A percentile compares a stretch with the other conserved stretches of the same genome.
Conservation (phyloP, 1,140 invertebrate species). For the Drosophila mojavensis region DNA sequence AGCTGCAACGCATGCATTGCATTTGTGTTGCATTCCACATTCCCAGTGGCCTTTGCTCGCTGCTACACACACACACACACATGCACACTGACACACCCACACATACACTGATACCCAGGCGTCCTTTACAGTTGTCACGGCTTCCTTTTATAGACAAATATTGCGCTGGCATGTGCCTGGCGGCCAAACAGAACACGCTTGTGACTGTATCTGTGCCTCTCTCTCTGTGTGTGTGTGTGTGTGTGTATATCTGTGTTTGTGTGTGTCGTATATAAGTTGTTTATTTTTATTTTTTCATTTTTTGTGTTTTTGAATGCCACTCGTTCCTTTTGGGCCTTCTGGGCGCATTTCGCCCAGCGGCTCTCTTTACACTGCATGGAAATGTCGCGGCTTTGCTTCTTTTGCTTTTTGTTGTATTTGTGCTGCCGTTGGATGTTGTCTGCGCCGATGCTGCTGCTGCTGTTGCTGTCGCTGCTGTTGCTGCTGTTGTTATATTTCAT, state of each 20-base stretch:
- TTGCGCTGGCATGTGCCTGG: conserved; percentile 67
- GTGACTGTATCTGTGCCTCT: neutral
- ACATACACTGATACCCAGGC: neutral
- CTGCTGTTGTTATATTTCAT: conserved; percentile 40
- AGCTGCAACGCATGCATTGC: conserved; percentile 12
- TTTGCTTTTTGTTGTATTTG: conserved; percentile 48
- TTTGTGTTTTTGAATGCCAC: conserved; percentile 6
- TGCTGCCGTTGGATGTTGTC: conserved; percentile 48
- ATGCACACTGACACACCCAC: no score
- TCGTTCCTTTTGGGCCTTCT: conserved; percentile 2
- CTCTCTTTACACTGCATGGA: conserved; percentile 67
- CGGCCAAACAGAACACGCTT: conserved; percentile 47
- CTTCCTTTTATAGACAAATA: conserved; percentile 77
- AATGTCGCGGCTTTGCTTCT: conserved; percentile 71
- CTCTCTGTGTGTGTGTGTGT: neutral
- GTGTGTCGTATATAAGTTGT: conserved; percentile 12
- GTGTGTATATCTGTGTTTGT: neutral
- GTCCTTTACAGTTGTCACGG: conserved; percentile 58
- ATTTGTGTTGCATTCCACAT: neutral
- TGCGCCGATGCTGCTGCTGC: conserved; percentile 17
- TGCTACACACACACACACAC: neutral
- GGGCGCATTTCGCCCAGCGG: conserved; percentile 18
- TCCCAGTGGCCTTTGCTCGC: conserved; percentile 10
- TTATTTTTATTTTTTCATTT: conserved; percentile 13
- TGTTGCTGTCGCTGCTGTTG: conserved; percentile 16